These are phyloP conservation scores for Aleadryas rufinucha DNA, from an alignment of 2,113 vertebrate species.

Conservation along the genomic window DNA sequence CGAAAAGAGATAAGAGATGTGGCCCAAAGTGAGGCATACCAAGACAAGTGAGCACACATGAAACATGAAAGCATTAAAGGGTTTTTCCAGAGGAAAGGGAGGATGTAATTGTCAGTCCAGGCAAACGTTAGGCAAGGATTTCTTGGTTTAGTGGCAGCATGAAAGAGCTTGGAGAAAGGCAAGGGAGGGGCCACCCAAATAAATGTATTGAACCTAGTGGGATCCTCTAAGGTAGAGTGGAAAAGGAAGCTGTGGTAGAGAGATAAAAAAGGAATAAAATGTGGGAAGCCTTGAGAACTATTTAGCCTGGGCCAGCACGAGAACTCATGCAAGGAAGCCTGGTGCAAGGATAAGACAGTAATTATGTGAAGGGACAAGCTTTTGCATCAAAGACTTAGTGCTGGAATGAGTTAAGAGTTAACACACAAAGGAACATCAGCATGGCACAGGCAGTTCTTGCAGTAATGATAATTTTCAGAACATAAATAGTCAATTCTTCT, in stretches of 20 bases:
- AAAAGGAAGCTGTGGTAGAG: not conserved
- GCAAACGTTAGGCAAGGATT: not conserved
- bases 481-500: not conserved
- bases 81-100: not conserved
- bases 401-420: not conserved
- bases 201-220: not conserved
- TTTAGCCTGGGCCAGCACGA: not conserved
- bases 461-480: not conserved
- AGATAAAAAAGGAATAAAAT: not conserved
- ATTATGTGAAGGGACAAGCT: not conserved
- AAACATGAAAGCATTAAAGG: not conserved
- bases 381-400: not conserved
- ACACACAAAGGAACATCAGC: not conserved
- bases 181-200: not conserved
- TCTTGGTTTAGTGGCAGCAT: not conserved
- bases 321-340: not conserved
- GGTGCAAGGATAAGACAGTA: not conserved
- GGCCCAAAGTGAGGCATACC: accelerated
- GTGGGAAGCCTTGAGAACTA: not conserved
- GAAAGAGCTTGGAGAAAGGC: not conserved
- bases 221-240: not conserved
- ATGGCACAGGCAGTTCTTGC: not conserved
- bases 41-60: not conserved
- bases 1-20: not conserved
- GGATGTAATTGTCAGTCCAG: not conserved